Base-by-base conservation (phyloP, 2,888 invertebrate genomes). In the Drosophila flavopinicola region DNA sequence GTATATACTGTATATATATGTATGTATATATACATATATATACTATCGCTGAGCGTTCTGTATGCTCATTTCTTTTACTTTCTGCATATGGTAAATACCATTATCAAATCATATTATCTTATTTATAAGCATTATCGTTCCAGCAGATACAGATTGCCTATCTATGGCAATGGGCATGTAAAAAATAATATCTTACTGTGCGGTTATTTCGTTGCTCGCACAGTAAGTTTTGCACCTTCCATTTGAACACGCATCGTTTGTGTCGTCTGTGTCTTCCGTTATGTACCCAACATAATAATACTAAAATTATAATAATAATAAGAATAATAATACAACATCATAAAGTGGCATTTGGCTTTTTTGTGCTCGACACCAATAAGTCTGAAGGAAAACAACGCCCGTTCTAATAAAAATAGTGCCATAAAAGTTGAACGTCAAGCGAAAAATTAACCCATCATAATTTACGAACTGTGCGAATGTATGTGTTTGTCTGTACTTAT, bases 21-120 rank as follows among this genome's bases (percentile, higher is more conserved):
- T 13, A n/a, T 11, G 30, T 45, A 20, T 15, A 7, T 10, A 27
- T 42, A 13, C 25, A 25, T 15, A 15, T 13, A n/a, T 11, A 15
- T 45, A 45, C 45, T 23, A 45, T 45, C 17, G 37, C 13, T 29
- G 30, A 17, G 30, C 35, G 30, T 17, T 17, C 20, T 1, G 37
- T 25, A 63, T 52, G 49, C 53, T 45, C 38, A 37, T 72, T 76
- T 80, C 78, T 75, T 84, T 60, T 65, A 75, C 85, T 82, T 86
- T 82, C 85, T 80, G 80, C 85, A 84, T 88, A 89, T 88, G 90
- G 89, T 90, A 90, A 90, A 90, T 89, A 91, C 82, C 85, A 88
- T 90, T 91, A 90, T 90, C 91, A 90, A 89, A 87, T 86, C 88
- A 85, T 88, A 90, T 90, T 90, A 90, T 90, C 91, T 90, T 84